A percentile compares a stretch with the other conserved stretches of the same genome.
Evolutionary conservation across 2,888 invertebrate genomes (phyloP).

Genomic region (Fragum fragum): DNA sequence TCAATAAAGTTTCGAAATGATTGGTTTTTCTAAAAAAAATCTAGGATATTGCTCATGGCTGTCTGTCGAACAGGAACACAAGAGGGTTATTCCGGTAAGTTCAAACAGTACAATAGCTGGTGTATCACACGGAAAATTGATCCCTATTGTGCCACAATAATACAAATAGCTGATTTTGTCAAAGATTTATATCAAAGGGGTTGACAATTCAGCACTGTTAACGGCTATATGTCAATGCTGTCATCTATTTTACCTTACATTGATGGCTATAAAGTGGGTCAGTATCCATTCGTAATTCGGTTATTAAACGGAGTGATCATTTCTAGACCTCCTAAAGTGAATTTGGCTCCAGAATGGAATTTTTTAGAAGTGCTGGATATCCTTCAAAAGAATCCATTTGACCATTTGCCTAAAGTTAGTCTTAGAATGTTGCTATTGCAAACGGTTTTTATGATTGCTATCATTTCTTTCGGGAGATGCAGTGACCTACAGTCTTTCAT

Average conservation of each 20-base stretch:
- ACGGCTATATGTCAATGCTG: slow-evolving; percentile 53
- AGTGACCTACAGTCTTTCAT: slow-evolving; percentile 43
- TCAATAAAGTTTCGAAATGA: slow-evolving; percentile 26
- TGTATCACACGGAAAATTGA: slow-evolving; percentile 49
- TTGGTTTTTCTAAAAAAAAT: slow-evolving; percentile 40
- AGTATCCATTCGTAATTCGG: slow-evolving; percentile 57
- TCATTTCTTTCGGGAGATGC: slow-evolving; percentile 34
- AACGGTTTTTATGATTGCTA: slow-evolving; percentile 46
- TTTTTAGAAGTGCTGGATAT: slow-evolving; percentile 37
- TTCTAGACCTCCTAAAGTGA: slow-evolving; percentile 37
- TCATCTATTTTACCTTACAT: slow-evolving; percentile 44
- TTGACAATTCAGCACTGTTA: slow-evolving; percentile 47
- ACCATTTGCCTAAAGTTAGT: slow-evolving; percentile 41
- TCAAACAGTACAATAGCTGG: slow-evolving; percentile 50
- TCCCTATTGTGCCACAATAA: slow-evolving; percentile 46
- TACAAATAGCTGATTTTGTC: slow-evolving; percentile 46
- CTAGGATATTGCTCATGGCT: slow-evolving; percentile 47
- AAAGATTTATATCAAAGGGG: slow-evolving; percentile 33
- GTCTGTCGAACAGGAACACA: slow-evolving; percentile 47
- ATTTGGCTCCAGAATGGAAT: slow-evolving; percentile 57
- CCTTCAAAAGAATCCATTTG: slow-evolving; percentile 50
- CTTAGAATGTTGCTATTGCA: slow-evolving; percentile 43
- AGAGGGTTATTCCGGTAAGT: slow-evolving; percentile 44
- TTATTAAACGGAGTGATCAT: slow-evolving; percentile 53
- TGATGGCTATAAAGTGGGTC: slow-evolving; percentile 16